Evolutionary conservation across 1,140 invertebrate genomes (phyloP), one percentile per base, ranked within the genome.

Genomic region (Solenopsis invicta): DNA sequence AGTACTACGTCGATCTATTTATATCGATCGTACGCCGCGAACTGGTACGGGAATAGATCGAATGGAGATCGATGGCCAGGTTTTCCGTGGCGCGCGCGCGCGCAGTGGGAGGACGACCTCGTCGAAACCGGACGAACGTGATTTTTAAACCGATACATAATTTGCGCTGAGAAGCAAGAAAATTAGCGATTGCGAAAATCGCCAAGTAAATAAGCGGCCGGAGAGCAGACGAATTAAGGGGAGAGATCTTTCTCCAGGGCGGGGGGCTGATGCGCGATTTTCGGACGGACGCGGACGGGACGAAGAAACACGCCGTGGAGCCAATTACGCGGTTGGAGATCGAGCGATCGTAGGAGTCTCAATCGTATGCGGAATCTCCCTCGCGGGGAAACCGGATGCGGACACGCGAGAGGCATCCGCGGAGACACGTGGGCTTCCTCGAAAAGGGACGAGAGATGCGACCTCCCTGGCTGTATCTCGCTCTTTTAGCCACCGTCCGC

Each of bases 21-120:
- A 90, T 90, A 90, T 87, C 88, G 62, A 41, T 76, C 86, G 64
- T 81, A 41, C 9, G 61, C 82, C 48, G 69, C 29, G 64, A 64
- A 85, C 85, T 78, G 50, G 77, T 86, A 41, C 72, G 76, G 76
- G 78, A 90, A 80, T 82, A 88, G 88, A 89, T 90, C 86, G 86
- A 88, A 91, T 88, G 81, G 87, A 91, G 87, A 91, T 90, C 82
- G 89, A 91, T 90, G 61, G 81, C 72, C 67, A 67, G 64, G 80
- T 77, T 77, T 69, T 81, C 62, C 62, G 64, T 29, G 24, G 78
- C 41, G 48, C 10, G 10, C 54, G 34, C 29, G 48, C 18, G 10
- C 54, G 34, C n/a, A n/a, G n/a, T 13, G 61, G 67, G 64, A 82
- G 50, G 78, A 85, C 78, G 59, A 62, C 56, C 52, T 59, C 75